These are phyloP conservation scores for Leptoteleia sp. DNA, from an alignment of 1,140 invertebrate genomes.

Conservation along the genomic window DNA sequence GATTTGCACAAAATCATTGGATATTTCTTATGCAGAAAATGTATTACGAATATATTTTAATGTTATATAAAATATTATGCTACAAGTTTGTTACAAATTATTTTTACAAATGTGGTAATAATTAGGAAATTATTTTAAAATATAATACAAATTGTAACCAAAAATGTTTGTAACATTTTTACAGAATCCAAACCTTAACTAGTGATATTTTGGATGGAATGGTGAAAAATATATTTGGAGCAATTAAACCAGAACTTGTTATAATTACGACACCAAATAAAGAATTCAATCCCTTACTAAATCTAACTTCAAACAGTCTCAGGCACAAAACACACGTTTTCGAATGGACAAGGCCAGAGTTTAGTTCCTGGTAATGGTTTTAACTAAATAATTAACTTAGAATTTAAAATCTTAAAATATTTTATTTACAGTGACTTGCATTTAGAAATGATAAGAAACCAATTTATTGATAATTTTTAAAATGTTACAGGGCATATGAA, in stretches of 20 bases:
- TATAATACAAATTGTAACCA: too few relatives aligned
- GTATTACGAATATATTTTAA: neutral
- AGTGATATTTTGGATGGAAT: constrained; percentile 14
- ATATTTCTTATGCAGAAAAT: neutral
- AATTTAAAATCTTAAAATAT: too few relatives aligned
- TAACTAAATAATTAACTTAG: too few relatives aligned
- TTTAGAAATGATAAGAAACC: too few relatives aligned
- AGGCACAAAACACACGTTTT: constrained; percentile 36
- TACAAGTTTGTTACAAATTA: too few relatives aligned
- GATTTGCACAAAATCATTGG: too few relatives aligned
- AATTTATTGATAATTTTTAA: neutral
- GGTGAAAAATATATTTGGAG: constrained; percentile 32
- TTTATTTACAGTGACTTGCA: too few relatives aligned
- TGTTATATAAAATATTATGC: too few relatives aligned
- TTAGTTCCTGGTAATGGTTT: constrained; percentile 34
- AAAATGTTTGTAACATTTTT: constrained; percentile 1
- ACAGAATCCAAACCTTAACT: constrained; percentile 43
- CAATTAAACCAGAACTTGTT: constrained; percentile 32
- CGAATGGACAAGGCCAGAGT: constrained; percentile 41
- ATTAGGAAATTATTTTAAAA: too few relatives aligned
- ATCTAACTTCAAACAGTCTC: constrained; percentile 24
- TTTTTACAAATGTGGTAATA: too few relatives aligned
- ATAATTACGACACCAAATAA: constrained; percentile 48
- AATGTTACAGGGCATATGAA: neutral
- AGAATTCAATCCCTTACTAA: constrained; percentile 45